Percentiles rank a stretch among this genome's conserved stretches.
phyloP scores from a whole-genome alignment of 2,113 vertebrate genomes.

The Cettia cetti region DNA sequence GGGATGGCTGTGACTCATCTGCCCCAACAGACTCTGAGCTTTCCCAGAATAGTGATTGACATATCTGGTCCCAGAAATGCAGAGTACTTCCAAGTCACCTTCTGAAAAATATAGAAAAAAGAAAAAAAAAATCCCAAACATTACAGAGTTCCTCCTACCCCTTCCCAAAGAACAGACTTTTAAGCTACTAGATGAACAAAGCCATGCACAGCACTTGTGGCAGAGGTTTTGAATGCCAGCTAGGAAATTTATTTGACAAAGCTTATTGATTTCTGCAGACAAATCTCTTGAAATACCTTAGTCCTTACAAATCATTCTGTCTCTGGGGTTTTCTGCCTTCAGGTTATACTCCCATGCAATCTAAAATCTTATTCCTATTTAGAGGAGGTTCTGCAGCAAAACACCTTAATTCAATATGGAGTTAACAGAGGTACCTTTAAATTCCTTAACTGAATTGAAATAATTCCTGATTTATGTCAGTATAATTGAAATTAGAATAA shows the following conservation, averaged over 20 bases:
- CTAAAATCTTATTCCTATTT: neutral
- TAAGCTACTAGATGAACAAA: neutral
- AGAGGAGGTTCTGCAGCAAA: neutral
- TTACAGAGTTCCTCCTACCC: neutral
- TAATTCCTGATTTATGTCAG: neutral
- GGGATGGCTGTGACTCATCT: neutral
- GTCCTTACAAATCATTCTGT: neutral
- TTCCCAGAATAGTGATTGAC: neutral
- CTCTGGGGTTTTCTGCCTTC: neutral
- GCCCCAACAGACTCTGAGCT: neutral
- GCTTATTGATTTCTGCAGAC: slow-evolving; percentile 8
- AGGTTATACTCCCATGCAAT: neutral
- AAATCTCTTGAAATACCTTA: slow-evolving; percentile 11
- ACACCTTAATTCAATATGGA: neutral
- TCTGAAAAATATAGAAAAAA: neutral
- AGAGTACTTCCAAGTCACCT: neutral
- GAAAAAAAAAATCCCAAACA: neutral
- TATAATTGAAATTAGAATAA: neutral
- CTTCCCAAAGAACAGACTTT: neutral
- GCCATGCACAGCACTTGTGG: neutral
- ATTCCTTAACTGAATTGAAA: neutral
- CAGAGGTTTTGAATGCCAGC: neutral
- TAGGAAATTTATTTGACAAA: slow-evolving; percentile 29
- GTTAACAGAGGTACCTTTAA: neutral
- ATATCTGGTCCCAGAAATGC: neutral